Conservation (phyloP, 2,888 invertebrate genomes). For the Scotopteryx bipunctaria region DNA sequence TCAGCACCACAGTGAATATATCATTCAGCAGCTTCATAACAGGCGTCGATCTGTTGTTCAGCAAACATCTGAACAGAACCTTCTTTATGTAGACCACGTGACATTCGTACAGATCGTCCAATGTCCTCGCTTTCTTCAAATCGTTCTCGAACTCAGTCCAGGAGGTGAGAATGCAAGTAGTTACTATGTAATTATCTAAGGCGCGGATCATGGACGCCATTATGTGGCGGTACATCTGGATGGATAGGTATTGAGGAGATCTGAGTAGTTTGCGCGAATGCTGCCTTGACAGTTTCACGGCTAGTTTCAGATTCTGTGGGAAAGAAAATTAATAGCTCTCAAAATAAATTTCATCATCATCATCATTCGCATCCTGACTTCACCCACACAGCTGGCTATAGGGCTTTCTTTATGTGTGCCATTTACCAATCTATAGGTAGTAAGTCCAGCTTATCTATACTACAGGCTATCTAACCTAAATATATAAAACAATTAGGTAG, state of each 20-base stretch:
- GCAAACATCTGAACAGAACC: slow-evolving; percentile 88
- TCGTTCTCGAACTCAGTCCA: slow-evolving; percentile 90
- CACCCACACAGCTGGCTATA: too few species aligned
- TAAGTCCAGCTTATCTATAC: too few species aligned
- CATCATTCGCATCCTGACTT: too few species aligned
- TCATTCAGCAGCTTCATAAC: slow-evolving; percentile 87
- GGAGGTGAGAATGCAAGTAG: slow-evolving; percentile 88
- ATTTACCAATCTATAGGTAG: too few species aligned
- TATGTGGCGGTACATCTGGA: slow-evolving; percentile 88
- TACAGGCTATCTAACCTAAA: too few species aligned
- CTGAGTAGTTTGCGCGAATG: slow-evolving; percentile 75
- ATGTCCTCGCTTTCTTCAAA: slow-evolving; percentile 84
- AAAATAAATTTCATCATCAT: too few species aligned
- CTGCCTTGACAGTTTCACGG: slow-evolving; percentile 76
- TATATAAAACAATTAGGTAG: too few species aligned
- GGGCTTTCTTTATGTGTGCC: too few species aligned
- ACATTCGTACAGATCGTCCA: slow-evolving; percentile 88
- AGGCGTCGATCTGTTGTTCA: slow-evolving; percentile 87
- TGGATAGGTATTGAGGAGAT: slow-evolving; percentile 87
- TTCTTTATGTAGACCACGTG: slow-evolving; percentile 90
- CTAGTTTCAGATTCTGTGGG: slow-evolving; percentile 83
- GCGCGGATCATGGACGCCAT: slow-evolving; percentile 90
- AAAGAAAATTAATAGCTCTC: too few species aligned
- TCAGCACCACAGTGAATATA: slow-evolving; percentile 88
- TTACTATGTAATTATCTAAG: slow-evolving; percentile 89